phyloP scores from a whole-genome alignment of 2,113 vertebrate genomes.

The Corvus hawaiiensis region DNA sequence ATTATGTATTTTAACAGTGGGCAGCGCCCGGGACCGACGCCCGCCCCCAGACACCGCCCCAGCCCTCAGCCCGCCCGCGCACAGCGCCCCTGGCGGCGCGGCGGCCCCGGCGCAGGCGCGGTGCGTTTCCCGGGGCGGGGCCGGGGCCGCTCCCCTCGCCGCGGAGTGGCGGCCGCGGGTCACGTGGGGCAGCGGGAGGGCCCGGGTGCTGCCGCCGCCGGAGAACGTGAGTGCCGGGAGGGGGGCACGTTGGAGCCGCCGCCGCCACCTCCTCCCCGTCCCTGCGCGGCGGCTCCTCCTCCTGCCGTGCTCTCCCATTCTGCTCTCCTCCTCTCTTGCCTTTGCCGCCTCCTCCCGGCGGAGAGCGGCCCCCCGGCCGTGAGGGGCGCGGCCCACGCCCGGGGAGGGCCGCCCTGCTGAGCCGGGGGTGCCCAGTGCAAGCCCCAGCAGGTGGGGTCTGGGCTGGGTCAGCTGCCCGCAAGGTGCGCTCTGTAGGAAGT shows the following conservation, averaged over 20 bases:
- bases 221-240: neutral
- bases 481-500: too few species aligned
- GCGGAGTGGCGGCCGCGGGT: neutral
- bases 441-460: neutral
- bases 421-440: neutral
- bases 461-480: neutral
- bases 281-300: neutral
- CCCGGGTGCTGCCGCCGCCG: neutral
- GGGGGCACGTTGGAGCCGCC: neutral
- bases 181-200: neutral
- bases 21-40: rapidly evolving
- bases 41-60: neutral
- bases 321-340: neutral
- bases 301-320: neutral
- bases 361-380: neutral
- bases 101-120: neutral
- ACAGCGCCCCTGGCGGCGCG: neutral
- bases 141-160: neutral
- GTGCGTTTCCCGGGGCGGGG: neutral
- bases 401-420: neutral
- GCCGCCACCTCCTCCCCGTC: neutral
- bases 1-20: neutral
- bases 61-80: neutral
- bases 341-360: neutral
- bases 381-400: neutral